Conservation (phyloP, 2,113 vertebrate species). For the Microcebus jonahi region DNA sequence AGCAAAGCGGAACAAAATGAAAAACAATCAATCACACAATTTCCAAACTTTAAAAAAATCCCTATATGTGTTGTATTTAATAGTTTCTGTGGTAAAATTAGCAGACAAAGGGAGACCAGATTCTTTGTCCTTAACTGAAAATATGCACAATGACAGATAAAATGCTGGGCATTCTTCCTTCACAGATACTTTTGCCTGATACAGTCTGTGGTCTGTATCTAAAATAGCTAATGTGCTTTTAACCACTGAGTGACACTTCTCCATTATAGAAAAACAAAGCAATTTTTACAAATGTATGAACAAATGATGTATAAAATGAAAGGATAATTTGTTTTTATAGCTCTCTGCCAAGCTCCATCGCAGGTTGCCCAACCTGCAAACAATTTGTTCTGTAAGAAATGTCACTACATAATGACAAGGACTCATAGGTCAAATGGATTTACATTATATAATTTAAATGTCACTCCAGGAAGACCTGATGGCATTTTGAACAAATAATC, state of each 20-base stretch:
- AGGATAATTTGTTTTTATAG: slow-evolving; percentile 87
- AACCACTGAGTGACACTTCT: slow-evolving; percentile 77
- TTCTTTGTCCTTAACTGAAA: slow-evolving; percentile 41
- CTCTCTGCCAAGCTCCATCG: slow-evolving; percentile 80
- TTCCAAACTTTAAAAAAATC: background rate
- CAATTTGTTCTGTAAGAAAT: slow-evolving; percentile 83
- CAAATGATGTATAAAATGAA: slow-evolving; percentile 86
- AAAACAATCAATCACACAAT: background rate
- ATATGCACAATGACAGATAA: background rate
- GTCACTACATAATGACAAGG: slow-evolving; percentile 87
- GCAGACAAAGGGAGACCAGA: background rate
- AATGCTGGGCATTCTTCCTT: background rate
- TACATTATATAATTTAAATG: slow-evolving; percentile 90
- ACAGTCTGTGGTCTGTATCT: slow-evolving; percentile 58
- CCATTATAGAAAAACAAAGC: slow-evolving; percentile 79
- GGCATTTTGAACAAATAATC: slow-evolving; percentile 90
- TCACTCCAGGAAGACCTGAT: slow-evolving; percentile 85
- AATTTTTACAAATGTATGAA: slow-evolving; percentile 83
- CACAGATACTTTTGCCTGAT: background rate
- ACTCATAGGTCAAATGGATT: slow-evolving; percentile 86
- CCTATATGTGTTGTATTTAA: background rate
- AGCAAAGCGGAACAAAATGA: background rate
- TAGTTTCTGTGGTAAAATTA: background rate
- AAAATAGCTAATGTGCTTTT: slow-evolving; percentile 68
- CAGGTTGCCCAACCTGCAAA: slow-evolving; percentile 79